Evolutionary conservation across 2,888 invertebrate genomes (phyloP), one percentile per base, ranked within the genome.

Genomic region (Rhingia rostrata): DNA sequence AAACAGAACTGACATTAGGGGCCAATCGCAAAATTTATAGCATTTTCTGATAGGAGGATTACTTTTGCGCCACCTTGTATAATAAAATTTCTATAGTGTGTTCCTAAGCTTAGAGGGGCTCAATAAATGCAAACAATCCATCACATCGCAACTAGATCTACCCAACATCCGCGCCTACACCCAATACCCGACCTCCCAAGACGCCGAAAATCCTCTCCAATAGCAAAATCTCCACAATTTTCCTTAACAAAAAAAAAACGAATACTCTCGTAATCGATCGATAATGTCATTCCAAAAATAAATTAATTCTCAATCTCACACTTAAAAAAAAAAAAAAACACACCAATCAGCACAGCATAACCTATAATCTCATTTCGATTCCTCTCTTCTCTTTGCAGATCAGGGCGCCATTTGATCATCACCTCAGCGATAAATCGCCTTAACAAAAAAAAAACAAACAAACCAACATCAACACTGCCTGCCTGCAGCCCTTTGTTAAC

Each of bases 271-370:
- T 53, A 79, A 58, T 70, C 58, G 70, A 51, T 72, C 51, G 61
- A 56, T 66, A 80, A 74, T 74, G 74, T 74, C 61, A 77, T 60
- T 41, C 82, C 51, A 14, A 66, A 77, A 66, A 72, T 75, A 77
- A 77, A 82, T 60, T 56, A 39, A 43, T 60, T 58, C 14, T 60
- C 7, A 67, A 70, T 53, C 35, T 66, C 51, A 66, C 37, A 69
- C 63, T 35, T 70, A 7, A n/a, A 60, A 47, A 22, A 10, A n/a
- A 63, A n/a, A n/a, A n/a, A n/a, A n/a, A n/a, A n/a, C n/a, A n/a
- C n/a, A n/a, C n/a, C n/a, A n/a, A n/a, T n/a, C 22, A 22, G 22
- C 2, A n/a, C 22, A 22, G 22, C 22, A 22, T 2, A 69, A 58
- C 79, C 79, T 74, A 77, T 79, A 79, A 84, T 84, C 58, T 45